Evolutionary conservation across 2,797 vertebrate species (phyloP), one percentile per base, ranked within the genome.

Genomic region (Darevskia nairensis): DNA sequence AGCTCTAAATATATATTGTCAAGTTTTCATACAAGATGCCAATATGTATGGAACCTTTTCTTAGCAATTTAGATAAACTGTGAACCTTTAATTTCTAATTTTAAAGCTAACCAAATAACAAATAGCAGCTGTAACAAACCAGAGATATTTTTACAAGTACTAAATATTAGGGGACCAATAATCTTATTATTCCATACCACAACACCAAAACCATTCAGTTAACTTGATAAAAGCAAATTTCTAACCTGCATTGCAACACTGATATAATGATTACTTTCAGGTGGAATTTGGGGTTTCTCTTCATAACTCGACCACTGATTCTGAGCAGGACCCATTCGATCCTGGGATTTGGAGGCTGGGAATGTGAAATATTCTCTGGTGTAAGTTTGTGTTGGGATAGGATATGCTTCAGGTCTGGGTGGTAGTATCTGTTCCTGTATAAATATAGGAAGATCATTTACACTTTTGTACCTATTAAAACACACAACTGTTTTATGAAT

Each of bases 291-390:
- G 15, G 97, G 95, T 88, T 98, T 96, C 46, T 98, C 98, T 85
- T 99, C 98, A 89, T 98, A 97, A 91, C 93, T 95, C 80, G 98
- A 97, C 98, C 98, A 99, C 91, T 98, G 98, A 96, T 96, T 98
- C 87, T 95, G 96, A 55, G 90, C 41, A 77, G 97, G 94, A 15
- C 84, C 93, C 85, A 98, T 97, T 91, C 98, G 97, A 91, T 99
- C 99, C 95, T 98, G 98, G 90, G 98, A 98, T 95, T 98, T 99
- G 5, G 98, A 98, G 82, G 98, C 98, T 2, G 99, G 99, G 95
- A 99, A 98, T 80, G 99, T 99, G 96, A 99, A 99, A 96, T 99
- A 99, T 72, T 99, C 99, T 88, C 98, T 97, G 89, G 98, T 96
- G 92, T 99, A 99, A 0, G 99, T 99, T 96, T 99, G 98, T 39